Conservation (phyloP, 2,113 vertebrate genomes). For the Grantiella picta region DNA sequence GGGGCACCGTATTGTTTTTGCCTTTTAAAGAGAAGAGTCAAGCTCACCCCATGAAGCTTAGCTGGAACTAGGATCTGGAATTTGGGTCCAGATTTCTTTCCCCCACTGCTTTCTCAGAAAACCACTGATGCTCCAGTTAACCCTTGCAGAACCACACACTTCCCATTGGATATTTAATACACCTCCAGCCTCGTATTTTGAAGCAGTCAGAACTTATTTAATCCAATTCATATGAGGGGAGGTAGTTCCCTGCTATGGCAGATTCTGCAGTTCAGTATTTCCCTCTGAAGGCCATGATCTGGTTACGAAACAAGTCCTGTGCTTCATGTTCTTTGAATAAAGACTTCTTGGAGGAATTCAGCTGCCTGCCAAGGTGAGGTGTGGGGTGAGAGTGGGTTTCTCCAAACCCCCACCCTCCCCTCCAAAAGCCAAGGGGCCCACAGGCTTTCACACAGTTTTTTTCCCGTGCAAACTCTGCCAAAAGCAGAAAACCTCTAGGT, state of each 20-base stretch:
- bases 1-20: constrained; percentile 71
- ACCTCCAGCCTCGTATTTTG: not conserved
- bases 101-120: constrained; percentile 22
- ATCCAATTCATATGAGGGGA: not conserved
- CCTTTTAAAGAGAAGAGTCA: constrained; percentile 70
- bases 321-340: not conserved
- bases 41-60: constrained; percentile 60
- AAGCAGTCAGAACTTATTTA: not conserved
- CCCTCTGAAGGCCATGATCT: not conserved
- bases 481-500: not conserved
- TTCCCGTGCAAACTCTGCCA: not conserved
- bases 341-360: not conserved
- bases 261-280: not conserved
- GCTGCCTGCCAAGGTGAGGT: not conserved
- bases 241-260: not conserved
- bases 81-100: constrained; percentile 60
- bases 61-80: constrained; percentile 61
- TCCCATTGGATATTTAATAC: not conserved
- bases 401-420: not conserved
- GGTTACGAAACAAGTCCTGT: not conserved
- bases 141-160: not conserved
- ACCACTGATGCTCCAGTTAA: not conserved
- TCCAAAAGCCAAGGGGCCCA: not conserved
- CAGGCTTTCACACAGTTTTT: fast-evolving
- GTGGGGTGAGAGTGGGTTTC: not conserved